phyloP scores from a whole-genome alignment of 2,888 invertebrate genomes.

The Troilus luridus region DNA sequence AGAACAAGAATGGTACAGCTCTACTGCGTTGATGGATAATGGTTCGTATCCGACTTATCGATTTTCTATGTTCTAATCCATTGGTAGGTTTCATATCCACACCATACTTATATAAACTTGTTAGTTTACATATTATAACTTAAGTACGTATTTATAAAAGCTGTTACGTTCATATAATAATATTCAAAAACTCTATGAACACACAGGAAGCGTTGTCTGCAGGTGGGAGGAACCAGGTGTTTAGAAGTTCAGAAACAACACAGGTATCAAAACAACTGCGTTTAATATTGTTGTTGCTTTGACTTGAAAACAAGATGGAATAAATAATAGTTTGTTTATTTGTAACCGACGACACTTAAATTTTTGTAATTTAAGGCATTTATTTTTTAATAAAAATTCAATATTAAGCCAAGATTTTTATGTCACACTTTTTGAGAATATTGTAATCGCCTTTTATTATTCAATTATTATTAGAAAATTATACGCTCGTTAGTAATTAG shows the following conservation, averaged over 20 bases:
- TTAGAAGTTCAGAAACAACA: background rate
- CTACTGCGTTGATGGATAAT: background rate
- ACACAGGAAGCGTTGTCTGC: background rate
- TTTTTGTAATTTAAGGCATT: no score
- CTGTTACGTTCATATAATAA: background rate
- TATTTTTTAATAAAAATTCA: no score
- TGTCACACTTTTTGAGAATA: no score
- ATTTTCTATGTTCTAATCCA: background rate
- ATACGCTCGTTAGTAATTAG: no score
- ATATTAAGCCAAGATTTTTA: no score
- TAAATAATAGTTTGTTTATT: no score
- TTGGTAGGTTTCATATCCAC: no score
- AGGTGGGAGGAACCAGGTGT: slow-evolving; percentile 34
- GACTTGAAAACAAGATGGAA: background rate
- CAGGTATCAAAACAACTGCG: background rate
- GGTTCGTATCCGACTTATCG: background rate
- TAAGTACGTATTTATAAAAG: background rate
- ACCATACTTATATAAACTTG: no score
- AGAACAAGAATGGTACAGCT: background rate
- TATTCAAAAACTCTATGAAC: background rate
- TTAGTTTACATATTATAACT: background rate
- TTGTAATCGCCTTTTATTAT: no score
- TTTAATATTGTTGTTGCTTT: background rate
- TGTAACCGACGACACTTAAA: no score
- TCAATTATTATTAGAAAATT: no score